Conservation (phyloP, 2,888 invertebrate species). For the Euplexia lucipara region DNA sequence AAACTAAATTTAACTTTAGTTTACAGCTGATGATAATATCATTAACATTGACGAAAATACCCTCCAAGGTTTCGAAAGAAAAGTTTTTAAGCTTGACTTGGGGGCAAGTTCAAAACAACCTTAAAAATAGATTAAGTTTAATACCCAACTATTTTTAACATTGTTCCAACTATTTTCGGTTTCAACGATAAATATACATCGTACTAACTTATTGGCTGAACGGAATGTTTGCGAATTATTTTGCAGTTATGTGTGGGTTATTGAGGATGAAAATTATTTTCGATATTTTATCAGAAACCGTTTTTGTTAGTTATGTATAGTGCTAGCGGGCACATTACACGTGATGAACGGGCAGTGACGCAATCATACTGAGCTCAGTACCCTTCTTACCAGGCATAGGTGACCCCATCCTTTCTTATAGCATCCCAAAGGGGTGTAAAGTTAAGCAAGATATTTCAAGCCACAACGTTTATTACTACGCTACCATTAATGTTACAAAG, state of each 20-base stretch:
- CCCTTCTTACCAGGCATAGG: background rate
- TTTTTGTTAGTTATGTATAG: background rate
- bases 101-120: slow-evolving; percentile 45
- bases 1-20: background rate
- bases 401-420: background rate
- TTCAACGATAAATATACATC: slow-evolving; percentile 44
- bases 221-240: slow-evolving; percentile 38
- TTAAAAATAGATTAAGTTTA: slow-evolving; percentile 62
- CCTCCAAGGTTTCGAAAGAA: slow-evolving; percentile 40
- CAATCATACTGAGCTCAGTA: background rate
- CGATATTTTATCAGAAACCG: background rate
- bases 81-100: no score
- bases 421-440: background rate
- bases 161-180: slow-evolving; percentile 59
- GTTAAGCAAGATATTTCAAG: background rate
- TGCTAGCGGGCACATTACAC: no score
- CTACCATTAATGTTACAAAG: background rate
- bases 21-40: slow-evolving; percentile 9
- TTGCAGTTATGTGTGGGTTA: slow-evolving; percentile 6
- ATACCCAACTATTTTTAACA: slow-evolving; percentile 58
- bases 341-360: background rate
- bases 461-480: background rate
- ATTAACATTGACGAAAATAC: slow-evolving; percentile 38
- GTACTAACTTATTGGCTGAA: slow-evolving; percentile 30
- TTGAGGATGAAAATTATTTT: slow-evolving; percentile 4